Conservation (phyloP, 1,140 invertebrate species). For the Sinonovacula constricta region DNA sequence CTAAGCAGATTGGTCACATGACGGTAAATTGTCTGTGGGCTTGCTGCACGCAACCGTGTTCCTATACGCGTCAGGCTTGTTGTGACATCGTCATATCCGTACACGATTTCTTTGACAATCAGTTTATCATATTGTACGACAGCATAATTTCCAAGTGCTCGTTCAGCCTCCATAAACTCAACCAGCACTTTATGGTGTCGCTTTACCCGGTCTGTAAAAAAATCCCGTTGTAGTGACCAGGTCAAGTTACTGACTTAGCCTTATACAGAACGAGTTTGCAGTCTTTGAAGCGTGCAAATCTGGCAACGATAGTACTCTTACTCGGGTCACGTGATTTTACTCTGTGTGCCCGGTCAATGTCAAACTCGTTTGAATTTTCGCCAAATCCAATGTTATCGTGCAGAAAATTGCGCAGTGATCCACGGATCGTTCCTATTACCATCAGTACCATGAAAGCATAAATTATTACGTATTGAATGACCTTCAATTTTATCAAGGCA, state of each 20-base stretch:
- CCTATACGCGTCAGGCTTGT: not conserved
- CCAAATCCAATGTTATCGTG: not conserved
- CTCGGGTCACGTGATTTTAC: not conserved
- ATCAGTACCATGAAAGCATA: too few species aligned
- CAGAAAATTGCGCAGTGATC: not conserved
- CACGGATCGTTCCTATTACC: too few species aligned
- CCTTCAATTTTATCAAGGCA: too few species aligned
- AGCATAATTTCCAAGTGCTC: not conserved
- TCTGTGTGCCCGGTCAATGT: conserved; percentile 12
- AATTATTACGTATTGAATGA: too few species aligned
- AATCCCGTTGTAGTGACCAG: not conserved
- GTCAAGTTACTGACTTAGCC: not conserved
- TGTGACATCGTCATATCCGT: not conserved
- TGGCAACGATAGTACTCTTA: not conserved
- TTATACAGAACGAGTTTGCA: not conserved
- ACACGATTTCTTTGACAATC: not conserved
- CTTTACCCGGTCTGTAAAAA: conserved; percentile 5
- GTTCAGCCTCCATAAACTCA: not conserved
- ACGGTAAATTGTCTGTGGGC: not conserved
- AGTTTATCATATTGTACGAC: conserved; percentile 4
- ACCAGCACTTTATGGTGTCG: not conserved
- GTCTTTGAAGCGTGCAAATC: conserved; percentile 2
- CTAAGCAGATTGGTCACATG: not conserved
- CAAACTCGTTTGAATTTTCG: not conserved
- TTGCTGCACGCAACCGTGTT: not conserved